phyloP scores from a whole-genome alignment of 2,888 invertebrate genomes.

The Lissocephala sabroskyi region DNA sequence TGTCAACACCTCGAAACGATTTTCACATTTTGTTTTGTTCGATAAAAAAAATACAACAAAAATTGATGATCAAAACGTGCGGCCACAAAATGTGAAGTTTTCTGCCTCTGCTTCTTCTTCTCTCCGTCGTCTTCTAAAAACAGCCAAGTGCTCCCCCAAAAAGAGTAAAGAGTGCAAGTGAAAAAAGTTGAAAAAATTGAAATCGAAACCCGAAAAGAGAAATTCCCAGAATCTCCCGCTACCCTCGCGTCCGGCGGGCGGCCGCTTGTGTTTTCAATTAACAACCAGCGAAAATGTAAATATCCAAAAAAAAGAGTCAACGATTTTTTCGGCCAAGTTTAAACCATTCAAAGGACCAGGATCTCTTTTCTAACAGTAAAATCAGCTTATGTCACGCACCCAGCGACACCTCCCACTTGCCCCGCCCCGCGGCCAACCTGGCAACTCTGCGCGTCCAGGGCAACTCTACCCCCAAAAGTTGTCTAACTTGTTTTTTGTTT shows the following conservation, averaged over 20 bases:
- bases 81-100: constrained; percentile 55
- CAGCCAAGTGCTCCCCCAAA: neutral
- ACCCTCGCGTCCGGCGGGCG: no score
- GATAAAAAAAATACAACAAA: no score
- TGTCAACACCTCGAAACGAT: neutral
- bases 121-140: no score
- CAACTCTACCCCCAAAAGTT: no score
- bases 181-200: constrained; percentile 18
- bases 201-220: no score
- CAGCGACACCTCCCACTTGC: constrained; percentile 2
- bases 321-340: constrained; percentile 1
- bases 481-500: constrained; percentile 60
- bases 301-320: constrained; percentile 2
- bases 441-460: constrained; percentile 42
- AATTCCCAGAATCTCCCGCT: no score
- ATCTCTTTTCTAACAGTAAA: constrained; percentile 57
- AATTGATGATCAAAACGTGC: constrained; percentile 54
- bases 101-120: no score
- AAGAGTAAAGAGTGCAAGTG: constrained; percentile 6
- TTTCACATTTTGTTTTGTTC: neutral
- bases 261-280: constrained; percentile 20
- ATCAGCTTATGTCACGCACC: constrained; percentile 56
- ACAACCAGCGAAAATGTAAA: neutral
- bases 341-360: constrained; percentile 1
- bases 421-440: constrained; percentile 33